Conservation (phyloP, 2,888 invertebrate genomes). For the Mycalesis mineus region DNA sequence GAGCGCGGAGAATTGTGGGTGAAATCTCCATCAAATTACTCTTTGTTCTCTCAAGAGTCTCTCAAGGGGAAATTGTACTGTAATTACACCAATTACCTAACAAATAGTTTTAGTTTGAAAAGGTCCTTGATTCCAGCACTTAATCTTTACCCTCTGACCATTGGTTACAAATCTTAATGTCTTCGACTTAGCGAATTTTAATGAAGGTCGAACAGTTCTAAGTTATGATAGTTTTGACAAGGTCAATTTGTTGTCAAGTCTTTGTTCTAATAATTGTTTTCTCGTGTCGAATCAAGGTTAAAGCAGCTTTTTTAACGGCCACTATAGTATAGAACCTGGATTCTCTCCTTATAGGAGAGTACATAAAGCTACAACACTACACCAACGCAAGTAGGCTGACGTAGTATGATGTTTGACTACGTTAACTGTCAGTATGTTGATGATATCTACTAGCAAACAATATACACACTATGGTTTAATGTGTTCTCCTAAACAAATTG, state of each 20-base stretch:
- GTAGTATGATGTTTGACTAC: too few relatives aligned
- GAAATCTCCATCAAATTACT: constrained; percentile 22
- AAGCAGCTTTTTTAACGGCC: too few relatives aligned
- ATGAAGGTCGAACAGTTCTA: not conserved
- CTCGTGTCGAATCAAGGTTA: not conserved
- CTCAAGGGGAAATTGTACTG: constrained; percentile 23
- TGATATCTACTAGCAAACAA: too few relatives aligned
- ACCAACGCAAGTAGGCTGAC: too few relatives aligned
- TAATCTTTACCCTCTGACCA: constrained; percentile 14
- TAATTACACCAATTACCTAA: constrained; percentile 25
- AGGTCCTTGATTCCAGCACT: constrained; percentile 9
- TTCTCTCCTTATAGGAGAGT: too few relatives aligned
- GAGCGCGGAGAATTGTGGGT: constrained; percentile 9
- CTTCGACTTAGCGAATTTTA: constrained; percentile 6
- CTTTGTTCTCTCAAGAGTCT: constrained; percentile 19
- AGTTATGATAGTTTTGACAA: not conserved
- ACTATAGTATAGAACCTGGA: too few relatives aligned
- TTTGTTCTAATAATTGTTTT: not conserved
- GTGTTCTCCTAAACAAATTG: too few relatives aligned
- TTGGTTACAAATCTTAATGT: constrained; percentile 14
- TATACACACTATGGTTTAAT: too few relatives aligned
- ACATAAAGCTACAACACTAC: too few relatives aligned
- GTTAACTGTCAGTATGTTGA: too few relatives aligned
- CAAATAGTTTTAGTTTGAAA: constrained; percentile 21
- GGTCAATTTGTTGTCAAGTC: not conserved